Base-by-base conservation (phyloP, 2,888 invertebrate species). In the Plusia festucae region DNA sequence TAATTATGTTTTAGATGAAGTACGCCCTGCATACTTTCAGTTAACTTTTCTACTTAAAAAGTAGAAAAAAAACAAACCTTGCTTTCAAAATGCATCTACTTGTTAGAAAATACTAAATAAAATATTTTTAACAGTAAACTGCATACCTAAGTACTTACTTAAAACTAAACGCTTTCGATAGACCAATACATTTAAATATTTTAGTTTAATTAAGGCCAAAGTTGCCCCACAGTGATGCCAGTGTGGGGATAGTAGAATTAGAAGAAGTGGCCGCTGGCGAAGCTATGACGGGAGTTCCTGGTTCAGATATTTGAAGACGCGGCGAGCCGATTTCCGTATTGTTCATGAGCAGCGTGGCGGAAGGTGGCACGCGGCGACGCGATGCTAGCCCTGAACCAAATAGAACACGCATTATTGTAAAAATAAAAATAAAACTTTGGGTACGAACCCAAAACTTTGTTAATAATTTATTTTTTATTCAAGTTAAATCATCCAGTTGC, bases 1-100 rank as follows among this genome's bases (percentile, higher is more conserved):
- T 79, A 66, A 58, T n/a, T 76, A 70, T 68, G 65, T 73, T 70
- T 59, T 57, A 70, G 60, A 57, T 64, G 73, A 70, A 86, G 85
- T 91, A 93, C 88, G 91, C 60, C 92, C 90, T 7, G 93, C 93
- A 91, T 91, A 90, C 87, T 84, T 74, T 71, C 15, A 64, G 82
- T 90, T 91, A 86, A 85, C 70, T 71, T 78, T 80, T 85, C 89
- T 93, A 93, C 85, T 73, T 53, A 20, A 58, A 9, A 68, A 82
- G 81, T 92, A 91, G 90, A 86, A 85, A 85, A 85, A 78, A 83
- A 91, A 89, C 83, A 49, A 76, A 70, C 68, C 68, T 63, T 56
- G 60, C 55, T 34, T 22, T 34, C 18, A 53, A 53, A 75, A 82
- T 64, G 71, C 53, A 60, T 62, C 18, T 70, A 55, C 70, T 34